Base-by-base conservation (phyloP, 2,888 invertebrate genomes). In the Idaea biselata region DNA sequence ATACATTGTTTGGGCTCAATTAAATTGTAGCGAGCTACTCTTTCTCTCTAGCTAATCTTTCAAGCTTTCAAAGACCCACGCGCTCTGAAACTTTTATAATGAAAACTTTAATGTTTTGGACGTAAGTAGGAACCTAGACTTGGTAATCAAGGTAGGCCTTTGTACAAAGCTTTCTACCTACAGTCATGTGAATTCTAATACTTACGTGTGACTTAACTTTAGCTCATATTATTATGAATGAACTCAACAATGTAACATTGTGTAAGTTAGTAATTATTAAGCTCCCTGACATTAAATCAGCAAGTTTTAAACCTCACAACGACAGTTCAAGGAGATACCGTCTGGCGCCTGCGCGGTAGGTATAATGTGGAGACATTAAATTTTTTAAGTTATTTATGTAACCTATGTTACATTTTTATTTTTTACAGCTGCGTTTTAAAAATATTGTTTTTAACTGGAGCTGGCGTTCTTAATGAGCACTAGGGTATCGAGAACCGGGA, bases 371-470 rank as follows among this genome's bases (percentile, higher is more conserved):
- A 72, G 73, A 78, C 75, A 67, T 63, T 76, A 77, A 56, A 18
- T 18, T 83, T 80, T 82, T 25, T 25, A 25, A 25, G 25, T 5
- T 25, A 25, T 5, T 5, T 25, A 25, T 25, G 25, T 25, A n/a
- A n/a, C n/a, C n/a, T n/a, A 25, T 74, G 82, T 76, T 73, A 72
- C 80, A 85, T 87, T 72, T 80, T 86, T 87, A 79, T 86, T 86
- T 88, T 88, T 87, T 85, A 88, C 89, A 89, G 88, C 88, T 89
- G 89, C 83, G 74, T 73, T 73, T n/a, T 74, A 70, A 78, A 83
- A 80, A 82, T 77, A 44, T 44, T 32, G 11, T 33, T 7, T 33
- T 7, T 33, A 25, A 25, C 3, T 25, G 25, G 25, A 25, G 5
- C 3, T 25, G 25, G 25, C 25, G 1, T 25, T 25, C 5, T 25